These are phyloP conservation scores for Glyptemys insculpta DNA, from an alignment of 2,797 vertebrate genomes.

Conservation along the genomic window DNA sequence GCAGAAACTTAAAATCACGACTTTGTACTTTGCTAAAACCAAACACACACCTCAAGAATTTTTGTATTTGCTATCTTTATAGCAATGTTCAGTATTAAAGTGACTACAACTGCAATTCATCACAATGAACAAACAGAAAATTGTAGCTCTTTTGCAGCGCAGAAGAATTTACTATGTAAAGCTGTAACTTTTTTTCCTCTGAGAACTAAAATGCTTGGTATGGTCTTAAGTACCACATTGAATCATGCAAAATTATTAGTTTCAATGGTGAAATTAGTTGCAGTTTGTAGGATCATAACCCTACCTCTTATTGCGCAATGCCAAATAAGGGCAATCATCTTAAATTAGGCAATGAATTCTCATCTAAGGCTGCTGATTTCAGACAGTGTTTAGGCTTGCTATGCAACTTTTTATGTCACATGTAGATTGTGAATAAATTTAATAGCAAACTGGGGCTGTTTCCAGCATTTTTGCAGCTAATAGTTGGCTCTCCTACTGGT, in stretches of 20 bases:
- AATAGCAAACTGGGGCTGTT: not conserved
- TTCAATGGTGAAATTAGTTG: not conserved
- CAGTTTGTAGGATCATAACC: not conserved
- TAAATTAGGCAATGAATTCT: fast-evolving
- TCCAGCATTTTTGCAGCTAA: not conserved
- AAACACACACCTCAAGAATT: conserved; percentile 69
- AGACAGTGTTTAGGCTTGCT: not conserved
- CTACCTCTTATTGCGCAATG: not conserved
- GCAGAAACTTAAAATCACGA: conserved; percentile 61
- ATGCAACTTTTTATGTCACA: not conserved
- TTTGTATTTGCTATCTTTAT: conserved; percentile 50
- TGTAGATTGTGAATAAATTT: not conserved
- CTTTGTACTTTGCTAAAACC: conserved; percentile 76
- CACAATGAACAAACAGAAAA: conserved; percentile 61
- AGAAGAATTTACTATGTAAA: conserved; percentile 33
- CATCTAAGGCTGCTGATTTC: not conserved
- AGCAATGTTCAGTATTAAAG: conserved; percentile 63
- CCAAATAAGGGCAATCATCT: fast-evolving
- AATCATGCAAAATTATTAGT: not conserved
- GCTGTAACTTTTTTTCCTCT: not conserved
- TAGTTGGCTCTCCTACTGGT: not conserved
- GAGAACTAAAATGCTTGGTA: conserved; percentile 7
- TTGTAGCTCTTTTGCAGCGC: not conserved
- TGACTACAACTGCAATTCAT: conserved; percentile 63
- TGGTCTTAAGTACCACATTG: not conserved